Base-by-base conservation (phyloP, 2,113 vertebrate species). In the Misgurnus mizolepis region DNA sequence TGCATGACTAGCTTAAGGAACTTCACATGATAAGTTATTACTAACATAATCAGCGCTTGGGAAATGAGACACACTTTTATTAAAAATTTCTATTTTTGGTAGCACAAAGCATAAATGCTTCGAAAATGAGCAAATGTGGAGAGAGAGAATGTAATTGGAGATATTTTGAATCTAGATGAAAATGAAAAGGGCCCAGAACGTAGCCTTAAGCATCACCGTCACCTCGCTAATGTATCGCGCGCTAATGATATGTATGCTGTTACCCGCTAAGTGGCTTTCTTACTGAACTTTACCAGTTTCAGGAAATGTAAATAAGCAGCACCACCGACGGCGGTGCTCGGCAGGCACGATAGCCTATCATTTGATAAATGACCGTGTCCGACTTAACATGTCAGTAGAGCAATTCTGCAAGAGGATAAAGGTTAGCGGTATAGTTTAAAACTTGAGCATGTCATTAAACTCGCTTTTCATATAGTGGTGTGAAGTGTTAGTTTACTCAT, bases 381-480 rank as follows among this genome's bases (percentile, higher is more conserved):
- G 18, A 77, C 62, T 77, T 66, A 77, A 77, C 75, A 77, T 77
- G 75, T 77, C 75, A 77, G 47, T 15, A 66, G 62, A 14, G 47
- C 71, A 73, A 80, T 66, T 45, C 12, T 34, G 39, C 18, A 5
- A 45, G 18, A 27, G 60, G 61, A 66, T 56, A 67, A 67, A 15
- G 58, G 61, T 80, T 45, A 43, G 65, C 15, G 27, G 55, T 45
- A 60, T 79, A 62, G 45, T 77, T 77, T 77, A 55, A 75, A 77
- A 55, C 61, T 77, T 77, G 62, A 77, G 62, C 47, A 55, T 53
- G 62, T 77, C 75, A 77, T 77, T 77, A 77, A 47, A 77, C 43
- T 77, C 18, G 75, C 84, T 81, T 86, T 82, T 82, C 73, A 68
- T 70, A 83, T 79, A 50, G 45, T 77, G 75, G 76, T 75, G 84